Percentiles rank a stretch among this genome's conserved stretches.
These are phyloP conservation scores for Scartelaos histophorus DNA, from an alignment of 2,113 vertebrate species.

Conservation along the genomic window DNA sequence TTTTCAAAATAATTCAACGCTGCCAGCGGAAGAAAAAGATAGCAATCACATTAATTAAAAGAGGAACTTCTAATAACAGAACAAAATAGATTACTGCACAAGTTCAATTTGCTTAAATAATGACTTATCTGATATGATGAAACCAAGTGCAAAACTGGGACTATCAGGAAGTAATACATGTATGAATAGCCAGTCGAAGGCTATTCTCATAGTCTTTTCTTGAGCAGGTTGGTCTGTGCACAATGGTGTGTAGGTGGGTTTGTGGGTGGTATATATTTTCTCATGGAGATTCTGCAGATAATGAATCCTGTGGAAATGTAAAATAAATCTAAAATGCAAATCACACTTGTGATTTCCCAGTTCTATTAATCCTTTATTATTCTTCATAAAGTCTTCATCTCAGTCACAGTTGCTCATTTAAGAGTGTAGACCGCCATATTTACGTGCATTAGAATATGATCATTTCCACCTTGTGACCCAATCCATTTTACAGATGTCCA, in stretches of 20 bases:
- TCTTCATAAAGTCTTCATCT: conserved; percentile 17
- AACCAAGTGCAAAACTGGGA: conserved; percentile 61
- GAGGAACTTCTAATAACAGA: conserved; percentile 33
- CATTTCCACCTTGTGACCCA: conserved; percentile 16
- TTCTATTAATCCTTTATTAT: neutral
- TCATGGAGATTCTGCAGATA: conserved; percentile 29
- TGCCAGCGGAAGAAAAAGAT: conserved; percentile 38
- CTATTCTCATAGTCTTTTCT: conserved; percentile 9
- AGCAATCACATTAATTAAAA: conserved; percentile 24
- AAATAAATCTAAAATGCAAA: conserved; percentile 27
- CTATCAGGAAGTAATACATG: neutral
- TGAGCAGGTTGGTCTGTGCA: conserved; percentile 13
- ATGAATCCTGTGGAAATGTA: conserved; percentile 20
- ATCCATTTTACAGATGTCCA: conserved; percentile 32
- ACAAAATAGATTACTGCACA: conserved; percentile 37
- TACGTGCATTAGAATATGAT: conserved; percentile 29
- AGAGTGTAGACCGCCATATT: conserved; percentile 15
- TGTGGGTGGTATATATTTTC: conserved; percentile 46
- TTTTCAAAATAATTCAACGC: conserved; percentile 38
- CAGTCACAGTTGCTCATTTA: conserved; percentile 13
- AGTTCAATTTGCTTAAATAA: conserved; percentile 59
- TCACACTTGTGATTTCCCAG: conserved; percentile 8
- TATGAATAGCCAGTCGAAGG: neutral
- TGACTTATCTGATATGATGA: conserved; percentile 62
- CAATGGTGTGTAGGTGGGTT: conserved; percentile 33